Conservation (phyloP, 2,113 vertebrate genomes). For the Tamias sibiricus region DNA sequence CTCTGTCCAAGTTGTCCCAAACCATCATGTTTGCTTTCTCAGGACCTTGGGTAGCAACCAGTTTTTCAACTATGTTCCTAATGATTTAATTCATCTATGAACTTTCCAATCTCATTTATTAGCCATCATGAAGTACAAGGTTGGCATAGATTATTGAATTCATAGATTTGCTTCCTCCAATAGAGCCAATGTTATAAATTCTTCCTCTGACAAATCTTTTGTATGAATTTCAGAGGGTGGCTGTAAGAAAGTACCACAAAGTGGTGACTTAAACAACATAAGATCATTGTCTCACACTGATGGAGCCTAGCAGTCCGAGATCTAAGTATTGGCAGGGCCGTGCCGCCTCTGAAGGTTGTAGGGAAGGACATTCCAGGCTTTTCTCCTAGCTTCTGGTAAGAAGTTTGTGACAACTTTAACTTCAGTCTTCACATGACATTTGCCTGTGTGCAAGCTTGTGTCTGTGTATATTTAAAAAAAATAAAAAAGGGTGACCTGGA, state of each 20-base stretch:
- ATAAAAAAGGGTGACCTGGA: neutral
- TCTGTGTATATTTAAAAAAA: no score
- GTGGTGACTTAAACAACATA: no score
- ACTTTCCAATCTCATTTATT: neutral
- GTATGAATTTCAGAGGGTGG: neutral
- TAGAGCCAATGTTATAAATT: neutral
- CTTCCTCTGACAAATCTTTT: neutral
- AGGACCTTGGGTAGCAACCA: neutral
- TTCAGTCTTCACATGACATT: neutral
- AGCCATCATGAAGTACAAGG: neutral
- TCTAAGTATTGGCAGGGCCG: neutral
- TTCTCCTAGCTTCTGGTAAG: neutral
- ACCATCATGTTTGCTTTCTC: neutral
- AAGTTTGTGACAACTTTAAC: neutral
- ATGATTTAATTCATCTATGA: neutral
- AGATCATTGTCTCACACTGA: neutral
- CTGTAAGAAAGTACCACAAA: neutral
- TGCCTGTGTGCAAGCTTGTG: neutral
- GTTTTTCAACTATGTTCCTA: neutral
- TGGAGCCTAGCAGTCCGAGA: neutral
- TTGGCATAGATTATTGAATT: neutral
- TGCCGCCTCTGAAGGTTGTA: neutral
- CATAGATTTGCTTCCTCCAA: neutral
- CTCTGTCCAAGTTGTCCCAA: neutral
- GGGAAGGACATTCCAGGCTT: neutral